Percentiles rank a stretch among this genome's conserved stretches.
Evolutionary conservation across 2,888 invertebrate genomes (phyloP).

Genomic region (Antheraea yamamai): DNA sequence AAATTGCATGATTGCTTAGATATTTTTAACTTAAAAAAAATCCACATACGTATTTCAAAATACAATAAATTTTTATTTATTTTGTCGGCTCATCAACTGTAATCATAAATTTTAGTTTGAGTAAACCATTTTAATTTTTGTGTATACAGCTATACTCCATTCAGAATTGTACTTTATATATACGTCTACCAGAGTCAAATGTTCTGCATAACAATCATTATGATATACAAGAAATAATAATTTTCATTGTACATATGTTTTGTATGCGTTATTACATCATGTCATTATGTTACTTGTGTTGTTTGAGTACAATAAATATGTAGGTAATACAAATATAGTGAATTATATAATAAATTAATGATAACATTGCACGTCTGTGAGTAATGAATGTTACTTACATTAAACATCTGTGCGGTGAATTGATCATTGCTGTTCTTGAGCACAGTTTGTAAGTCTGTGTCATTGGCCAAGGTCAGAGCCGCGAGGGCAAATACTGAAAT

Average conservation of each 20-base stretch:
- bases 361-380: neutral
- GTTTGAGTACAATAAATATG: neutral
- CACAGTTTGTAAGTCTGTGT: slow-evolving; percentile 31
- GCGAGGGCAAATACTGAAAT: slow-evolving; percentile 51
- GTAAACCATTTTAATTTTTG: neutral
- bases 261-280: neutral
- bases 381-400: slow-evolving; percentile 47
- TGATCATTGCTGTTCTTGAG: slow-evolving; percentile 48
- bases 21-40: neutral
- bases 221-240: neutral
- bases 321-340: too few species aligned
- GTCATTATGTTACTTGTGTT: neutral
- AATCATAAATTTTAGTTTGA: neutral
- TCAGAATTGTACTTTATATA: neutral
- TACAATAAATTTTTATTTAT: neutral
- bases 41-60: neutral
- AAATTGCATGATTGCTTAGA: neutral
- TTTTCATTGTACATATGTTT: neutral
- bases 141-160: neutral
- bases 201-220: neutral
- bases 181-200: neutral
- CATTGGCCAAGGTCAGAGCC: slow-evolving; percentile 44
- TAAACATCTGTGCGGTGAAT: slow-evolving; percentile 60
- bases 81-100: neutral
- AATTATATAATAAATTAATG: neutral